Evolutionary conservation across 2,113 vertebrate species (phyloP).

Genomic region (Camelus dromedarius): DNA sequence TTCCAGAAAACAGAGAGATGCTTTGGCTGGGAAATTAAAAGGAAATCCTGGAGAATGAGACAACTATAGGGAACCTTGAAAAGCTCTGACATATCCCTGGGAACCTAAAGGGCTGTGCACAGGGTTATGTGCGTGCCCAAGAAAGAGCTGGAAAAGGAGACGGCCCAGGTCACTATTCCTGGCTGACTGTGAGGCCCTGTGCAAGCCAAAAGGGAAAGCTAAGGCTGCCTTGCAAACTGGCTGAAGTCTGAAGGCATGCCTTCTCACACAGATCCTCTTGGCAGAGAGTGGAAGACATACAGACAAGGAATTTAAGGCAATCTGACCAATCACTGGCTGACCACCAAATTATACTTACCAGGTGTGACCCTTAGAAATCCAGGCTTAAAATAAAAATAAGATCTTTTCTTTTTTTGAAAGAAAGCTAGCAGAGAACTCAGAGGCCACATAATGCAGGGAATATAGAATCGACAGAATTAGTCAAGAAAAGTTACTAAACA

Average conservation of each 20-base stretch:
- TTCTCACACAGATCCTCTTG: background rate
- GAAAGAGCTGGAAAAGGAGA: background rate
- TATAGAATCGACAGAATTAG: conserved; percentile 24
- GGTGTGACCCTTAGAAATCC: background rate
- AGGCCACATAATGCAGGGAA: background rate
- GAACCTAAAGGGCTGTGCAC: background rate
- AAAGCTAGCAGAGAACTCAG: background rate
- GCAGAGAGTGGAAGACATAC: background rate
- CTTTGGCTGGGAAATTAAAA: conserved; percentile 19
- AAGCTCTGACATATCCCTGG: background rate
- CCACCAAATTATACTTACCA: conserved; percentile 29
- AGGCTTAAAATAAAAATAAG: conserved; percentile 40
- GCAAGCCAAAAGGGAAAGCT: background rate
- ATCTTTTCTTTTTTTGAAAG: background rate
- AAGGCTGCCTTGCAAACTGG: background rate
- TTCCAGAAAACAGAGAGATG: conserved; percentile 9
- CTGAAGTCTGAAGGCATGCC: background rate
- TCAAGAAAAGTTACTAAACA: background rate
- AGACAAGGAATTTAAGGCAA: conserved; percentile 37
- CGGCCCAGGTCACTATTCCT: background rate
- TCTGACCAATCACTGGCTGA: background rate
- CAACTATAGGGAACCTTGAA: background rate
- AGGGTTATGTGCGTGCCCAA: background rate
- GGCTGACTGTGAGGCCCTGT: background rate
- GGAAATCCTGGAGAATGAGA: background rate